These are phyloP conservation scores for Bombus cullumanus DNA, from an alignment of 1,140 invertebrate species.

Conservation along the genomic window DNA sequence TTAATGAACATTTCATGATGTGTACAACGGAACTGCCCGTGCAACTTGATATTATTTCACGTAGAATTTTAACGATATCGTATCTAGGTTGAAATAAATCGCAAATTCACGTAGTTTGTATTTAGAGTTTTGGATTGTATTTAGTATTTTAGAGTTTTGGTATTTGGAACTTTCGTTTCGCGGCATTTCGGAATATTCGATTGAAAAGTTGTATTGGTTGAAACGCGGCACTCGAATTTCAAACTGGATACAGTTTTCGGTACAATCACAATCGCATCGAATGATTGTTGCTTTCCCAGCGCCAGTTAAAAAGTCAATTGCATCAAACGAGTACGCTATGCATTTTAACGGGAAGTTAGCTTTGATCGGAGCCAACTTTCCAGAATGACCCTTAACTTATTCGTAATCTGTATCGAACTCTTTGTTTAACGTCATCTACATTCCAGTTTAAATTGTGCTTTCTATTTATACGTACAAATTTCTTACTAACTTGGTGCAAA, in stretches of 20 bases:
- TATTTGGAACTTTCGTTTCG: background rate
- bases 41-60: too few species aligned
- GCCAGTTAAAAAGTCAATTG: constrained; percentile 24
- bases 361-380: background rate
- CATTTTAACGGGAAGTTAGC: background rate
- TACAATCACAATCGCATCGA: background rate
- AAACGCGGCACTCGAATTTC: background rate
- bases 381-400: background rate
- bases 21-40: too few species aligned
- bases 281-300: constrained; percentile 16
- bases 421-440: background rate
- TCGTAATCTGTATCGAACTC: background rate
- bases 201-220: background rate
- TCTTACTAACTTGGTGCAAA: too few species aligned
- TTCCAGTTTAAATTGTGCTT: background rate
- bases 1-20: too few species aligned
- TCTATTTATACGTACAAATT: background rate
- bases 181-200: background rate
- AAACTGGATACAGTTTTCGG: constrained; percentile 4
- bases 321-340: background rate
- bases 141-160: background rate
- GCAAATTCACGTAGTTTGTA: background rate
- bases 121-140: too few species aligned
- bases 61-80: too few species aligned
- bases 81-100: background rate